Evolutionary conservation across 35 echinoderm and acorn worm species (phyloP), one percentile per base, ranked within the genome.

Genomic region (Heliocidaris tuberculata): DNA sequence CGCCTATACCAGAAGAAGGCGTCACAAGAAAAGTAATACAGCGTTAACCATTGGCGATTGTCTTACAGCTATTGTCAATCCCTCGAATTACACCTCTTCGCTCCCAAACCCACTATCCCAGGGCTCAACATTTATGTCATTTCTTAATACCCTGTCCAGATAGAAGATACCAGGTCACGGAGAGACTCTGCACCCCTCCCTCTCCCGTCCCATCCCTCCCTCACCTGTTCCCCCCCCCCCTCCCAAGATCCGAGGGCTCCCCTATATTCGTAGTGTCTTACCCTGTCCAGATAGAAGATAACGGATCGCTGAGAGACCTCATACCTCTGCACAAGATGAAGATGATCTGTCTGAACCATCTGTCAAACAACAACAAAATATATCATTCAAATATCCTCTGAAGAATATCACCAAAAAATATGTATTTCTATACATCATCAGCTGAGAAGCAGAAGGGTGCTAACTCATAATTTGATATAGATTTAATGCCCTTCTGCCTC

Each of bases 261-360:
- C 12, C 50, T 52, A 10, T 3, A 52, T 7, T 52, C 50, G 1
- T 7, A 56, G 35, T 11, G 52, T 56, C 96, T 94, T 90, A 97
- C 96, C 50, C 92, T 91, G 48, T 98, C 95, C 15, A 97, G 94
- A 95, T 98, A 98, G 93, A 98, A 96, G 29, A 96, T 95, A 6
- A 98, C 97, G 0, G 97, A 97, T 86, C 95, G 88, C 54, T 98
- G 95, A 2, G 96, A 93, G 9, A 96, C 65, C 78, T 98, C 97
- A 95, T 88, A 97, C 47, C 96, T 59, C 71, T 89, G 90, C 4
- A 98, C 94, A 13, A 65, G 87, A 86, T 94, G 88, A 52, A 59
- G 65, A 48, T 93, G 94, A 88, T 92, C 85, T 35, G 5, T 31
- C 13, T 94, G 91, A 50, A 97, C 87, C 96, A 50, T 94, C 94